Conservation (phyloP, 2,797 vertebrate species). For the Emydoidea blandingii region DNA sequence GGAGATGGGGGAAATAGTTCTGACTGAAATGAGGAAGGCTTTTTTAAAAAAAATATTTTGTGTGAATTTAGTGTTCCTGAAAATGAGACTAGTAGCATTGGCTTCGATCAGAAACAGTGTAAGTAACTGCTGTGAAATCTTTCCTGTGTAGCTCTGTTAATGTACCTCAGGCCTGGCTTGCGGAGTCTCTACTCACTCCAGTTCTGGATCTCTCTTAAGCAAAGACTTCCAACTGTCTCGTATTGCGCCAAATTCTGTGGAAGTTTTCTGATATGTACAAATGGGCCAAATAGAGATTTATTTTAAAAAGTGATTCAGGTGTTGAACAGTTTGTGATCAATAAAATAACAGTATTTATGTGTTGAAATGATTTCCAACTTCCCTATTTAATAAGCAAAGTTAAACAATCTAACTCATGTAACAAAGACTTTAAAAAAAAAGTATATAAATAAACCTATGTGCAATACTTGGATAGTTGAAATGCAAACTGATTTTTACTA, state of each 20-base stretch:
- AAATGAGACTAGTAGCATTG: slow-evolving; percentile 2
- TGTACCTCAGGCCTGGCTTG: not conserved
- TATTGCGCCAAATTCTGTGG: not conserved
- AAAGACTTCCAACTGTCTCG: not conserved
- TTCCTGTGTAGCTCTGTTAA: not conserved
- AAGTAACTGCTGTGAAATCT: not conserved
- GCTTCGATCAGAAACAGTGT: not conserved
- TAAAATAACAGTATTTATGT: slow-evolving; percentile 20
- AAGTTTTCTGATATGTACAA: not conserved
- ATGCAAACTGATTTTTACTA: not conserved
- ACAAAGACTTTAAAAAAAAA: not conserved
- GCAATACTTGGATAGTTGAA: not conserved
- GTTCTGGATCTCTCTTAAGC: not conserved
- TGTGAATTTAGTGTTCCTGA: not conserved
- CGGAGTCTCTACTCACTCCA: not conserved
- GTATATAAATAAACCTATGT: not conserved
- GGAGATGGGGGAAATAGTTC: not conserved
- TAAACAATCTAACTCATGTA: not conserved
- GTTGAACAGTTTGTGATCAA: not conserved
- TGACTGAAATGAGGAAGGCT: not conserved
- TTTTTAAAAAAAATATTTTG: not conserved
- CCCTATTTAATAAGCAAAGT: rapidly evolving
- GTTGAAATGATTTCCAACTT: not conserved
- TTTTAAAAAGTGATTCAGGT: slow-evolving; percentile 6
- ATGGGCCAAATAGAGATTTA: slow-evolving; percentile 1